Conservation (phyloP, 2,888 invertebrate species). For the Noctua fimbriata region DNA sequence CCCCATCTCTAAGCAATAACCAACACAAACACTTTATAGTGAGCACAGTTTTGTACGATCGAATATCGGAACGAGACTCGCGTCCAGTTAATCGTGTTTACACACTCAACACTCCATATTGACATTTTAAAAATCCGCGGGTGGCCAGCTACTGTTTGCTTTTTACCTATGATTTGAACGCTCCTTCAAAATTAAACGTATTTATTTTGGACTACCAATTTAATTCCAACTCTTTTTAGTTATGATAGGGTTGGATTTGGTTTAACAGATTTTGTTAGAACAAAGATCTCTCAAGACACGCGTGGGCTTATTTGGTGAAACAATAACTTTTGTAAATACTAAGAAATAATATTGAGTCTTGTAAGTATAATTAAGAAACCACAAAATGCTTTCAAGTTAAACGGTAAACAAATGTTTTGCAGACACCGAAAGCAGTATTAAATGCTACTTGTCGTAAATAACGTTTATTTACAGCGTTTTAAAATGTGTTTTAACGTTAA, state of each 20-base stretch:
- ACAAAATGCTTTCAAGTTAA: conserved; percentile 69
- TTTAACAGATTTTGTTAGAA: conserved; percentile 54
- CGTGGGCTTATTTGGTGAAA: conserved; percentile 77
- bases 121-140: conserved; percentile 83
- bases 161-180: conserved; percentile 81
- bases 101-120: conserved; percentile 83
- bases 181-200: conserved; percentile 72
- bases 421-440: conserved; percentile 48
- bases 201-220: conserved; percentile 47
- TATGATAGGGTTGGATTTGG: conserved; percentile 45
- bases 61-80: conserved; percentile 79
- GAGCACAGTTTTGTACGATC: conserved; percentile 81
- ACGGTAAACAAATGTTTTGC: conserved; percentile 65
- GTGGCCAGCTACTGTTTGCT: conserved; percentile 88
- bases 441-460: conserved; percentile 70
- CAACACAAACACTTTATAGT: conserved; percentile 76
- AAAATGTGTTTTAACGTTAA: conserved; percentile 74
- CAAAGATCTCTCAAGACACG: conserved; percentile 65
- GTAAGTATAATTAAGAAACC: conserved; percentile 66
- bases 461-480: conserved; percentile 73
- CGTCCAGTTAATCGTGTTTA: conserved; percentile 86
- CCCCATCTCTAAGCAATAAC: conserved; percentile 72
- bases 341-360: conserved; percentile 69
- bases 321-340: conserved; percentile 75
- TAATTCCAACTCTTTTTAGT: conserved; percentile 27